Evolutionary conservation across 53 echinoderm and acorn worm genomes (phyloP).

Genomic region (Glandiceps talaboti): DNA sequence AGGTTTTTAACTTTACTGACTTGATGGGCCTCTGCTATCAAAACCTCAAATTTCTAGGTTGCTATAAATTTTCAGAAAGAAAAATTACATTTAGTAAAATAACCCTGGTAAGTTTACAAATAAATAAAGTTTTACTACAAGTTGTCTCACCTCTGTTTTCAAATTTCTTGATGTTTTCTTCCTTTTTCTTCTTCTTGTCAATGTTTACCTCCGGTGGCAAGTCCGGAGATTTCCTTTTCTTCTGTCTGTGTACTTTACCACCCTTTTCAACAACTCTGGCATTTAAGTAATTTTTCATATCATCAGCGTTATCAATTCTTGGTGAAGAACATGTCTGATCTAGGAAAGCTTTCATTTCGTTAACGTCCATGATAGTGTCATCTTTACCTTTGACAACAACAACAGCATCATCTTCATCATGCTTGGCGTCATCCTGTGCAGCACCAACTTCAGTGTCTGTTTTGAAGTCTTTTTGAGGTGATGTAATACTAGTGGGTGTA

Average conservation of each 20-base stretch:
- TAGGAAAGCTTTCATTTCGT: constrained; percentile 39
- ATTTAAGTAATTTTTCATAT: constrained; percentile 41
- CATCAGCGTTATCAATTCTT: constrained; percentile 18
- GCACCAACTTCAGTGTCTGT: background rate
- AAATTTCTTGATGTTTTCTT: constrained; percentile 18
- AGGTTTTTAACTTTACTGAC: no score
- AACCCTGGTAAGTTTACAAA: no score
- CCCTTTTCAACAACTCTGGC: background rate
- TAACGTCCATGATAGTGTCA: constrained; percentile 18
- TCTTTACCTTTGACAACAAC: background rate
- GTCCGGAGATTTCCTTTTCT: background rate
- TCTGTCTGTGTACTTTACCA: constrained; percentile 15
- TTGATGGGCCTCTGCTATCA: no score
- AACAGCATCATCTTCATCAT: background rate
- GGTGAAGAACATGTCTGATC: constrained; percentile 2
- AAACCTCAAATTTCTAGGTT: no score
- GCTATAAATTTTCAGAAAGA: no score
- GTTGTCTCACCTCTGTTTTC: background rate
- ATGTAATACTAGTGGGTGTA: background rate
- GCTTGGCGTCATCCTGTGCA: background rate
- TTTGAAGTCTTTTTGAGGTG: background rate
- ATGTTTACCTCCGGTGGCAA: background rate
- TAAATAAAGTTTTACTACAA: no score
- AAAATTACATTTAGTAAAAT: no score
- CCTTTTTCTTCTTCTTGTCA: constrained; percentile 14